phyloP scores from a whole-genome alignment of 2,113 vertebrate species.

The Scolopax mira region DNA sequence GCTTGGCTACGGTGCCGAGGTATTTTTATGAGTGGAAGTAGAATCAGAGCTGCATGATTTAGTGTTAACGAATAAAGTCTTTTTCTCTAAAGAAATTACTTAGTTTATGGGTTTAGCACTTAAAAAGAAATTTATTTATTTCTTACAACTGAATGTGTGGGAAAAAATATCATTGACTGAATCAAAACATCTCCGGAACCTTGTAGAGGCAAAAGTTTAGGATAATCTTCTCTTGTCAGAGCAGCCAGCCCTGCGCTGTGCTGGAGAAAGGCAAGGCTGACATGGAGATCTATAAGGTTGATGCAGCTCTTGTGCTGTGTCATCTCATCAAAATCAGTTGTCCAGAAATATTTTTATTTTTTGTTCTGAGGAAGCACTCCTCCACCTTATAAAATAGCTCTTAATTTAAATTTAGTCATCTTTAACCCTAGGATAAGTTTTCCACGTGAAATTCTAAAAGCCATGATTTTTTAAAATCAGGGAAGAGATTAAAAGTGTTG shows the following conservation, averaged over 20 bases:
- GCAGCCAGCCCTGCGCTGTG: background rate
- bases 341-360: background rate
- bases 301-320: background rate
- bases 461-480: background rate
- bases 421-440: background rate
- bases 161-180: background rate
- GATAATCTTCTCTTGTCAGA: background rate
- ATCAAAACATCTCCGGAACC: background rate
- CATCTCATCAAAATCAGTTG: background rate
- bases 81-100: background rate
- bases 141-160: background rate
- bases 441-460: background rate
- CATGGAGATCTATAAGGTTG: background rate
- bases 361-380: background rate
- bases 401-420: background rate
- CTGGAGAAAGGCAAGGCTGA: background rate
- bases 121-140: too few species aligned
- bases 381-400: background rate
- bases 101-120: background rate
- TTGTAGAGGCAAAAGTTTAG: background rate
- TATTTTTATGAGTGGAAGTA: background rate
- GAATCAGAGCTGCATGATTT: background rate
- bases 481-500: background rate
- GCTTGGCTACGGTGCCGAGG: fast-evolving
- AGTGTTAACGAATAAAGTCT: background rate